These are phyloP conservation scores for Bradypodion pumilum DNA, from an alignment of 2,797 vertebrate genomes.

Conservation along the genomic window DNA sequence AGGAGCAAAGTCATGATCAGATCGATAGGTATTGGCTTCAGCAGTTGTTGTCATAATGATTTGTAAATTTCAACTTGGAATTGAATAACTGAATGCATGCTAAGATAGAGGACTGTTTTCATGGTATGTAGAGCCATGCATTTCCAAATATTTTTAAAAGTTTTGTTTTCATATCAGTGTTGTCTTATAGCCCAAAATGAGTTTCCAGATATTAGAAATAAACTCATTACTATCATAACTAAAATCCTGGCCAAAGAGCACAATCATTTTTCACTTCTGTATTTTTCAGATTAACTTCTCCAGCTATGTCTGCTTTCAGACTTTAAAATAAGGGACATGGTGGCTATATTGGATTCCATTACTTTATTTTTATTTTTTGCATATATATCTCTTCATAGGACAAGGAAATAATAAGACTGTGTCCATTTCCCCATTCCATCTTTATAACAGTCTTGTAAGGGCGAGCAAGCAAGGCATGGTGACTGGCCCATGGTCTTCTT, in stretches of 20 bases:
- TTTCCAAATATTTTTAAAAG: neutral
- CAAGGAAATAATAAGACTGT: neutral
- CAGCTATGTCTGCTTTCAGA: neutral
- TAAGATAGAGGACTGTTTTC: neutral
- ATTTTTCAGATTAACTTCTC: neutral
- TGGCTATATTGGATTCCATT: neutral
- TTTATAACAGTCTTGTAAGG: neutral
- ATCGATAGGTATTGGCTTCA: no score
- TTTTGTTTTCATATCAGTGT: neutral
- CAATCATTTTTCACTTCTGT: no score
- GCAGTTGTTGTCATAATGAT: no score
- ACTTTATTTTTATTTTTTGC: neutral
- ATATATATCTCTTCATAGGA: neutral
- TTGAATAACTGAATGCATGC: neutral
- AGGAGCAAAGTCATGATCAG: no score
- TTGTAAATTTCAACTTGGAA: neutral
- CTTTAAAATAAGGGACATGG: neutral
- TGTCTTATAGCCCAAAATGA: no score
- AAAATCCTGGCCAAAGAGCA: neutral
- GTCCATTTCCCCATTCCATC: neutral
- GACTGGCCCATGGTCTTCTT: neutral
- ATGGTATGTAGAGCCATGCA: neutral
- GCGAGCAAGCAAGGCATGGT: neutral
- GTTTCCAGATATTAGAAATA: neutral
- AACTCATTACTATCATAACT: neutral